Percentiles rank a stretch among this genome's conserved stretches.
phyloP scores from a whole-genome alignment of 1,140 invertebrate genomes.

The Sitodiplosis mosellana region DNA sequence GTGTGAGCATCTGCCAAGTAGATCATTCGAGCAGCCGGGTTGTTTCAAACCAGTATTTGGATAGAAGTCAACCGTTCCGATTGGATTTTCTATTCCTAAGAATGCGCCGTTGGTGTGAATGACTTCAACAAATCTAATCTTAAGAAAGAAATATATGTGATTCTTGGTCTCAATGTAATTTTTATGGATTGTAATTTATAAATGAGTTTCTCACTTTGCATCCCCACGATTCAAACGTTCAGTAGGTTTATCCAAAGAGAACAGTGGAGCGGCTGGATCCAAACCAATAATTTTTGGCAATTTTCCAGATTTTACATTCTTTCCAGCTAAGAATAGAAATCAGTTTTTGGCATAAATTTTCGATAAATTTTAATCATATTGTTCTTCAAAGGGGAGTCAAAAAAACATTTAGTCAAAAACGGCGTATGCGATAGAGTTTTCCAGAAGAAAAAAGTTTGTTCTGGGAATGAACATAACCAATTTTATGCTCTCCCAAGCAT shows the following conservation, averaged over 20 bases:
- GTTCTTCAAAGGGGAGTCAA: no score
- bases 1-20: slow-evolving; percentile 10
- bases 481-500: no score
- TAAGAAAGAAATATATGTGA: slow-evolving; percentile 28
- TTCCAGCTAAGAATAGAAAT: slow-evolving; percentile 6
- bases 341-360: no score
- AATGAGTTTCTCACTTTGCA: slow-evolving; percentile 37
- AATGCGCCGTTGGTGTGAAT: slow-evolving; percentile 8
- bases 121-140: background rate
- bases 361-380: no score
- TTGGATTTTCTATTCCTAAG: slow-evolving; percentile 36
- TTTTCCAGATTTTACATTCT: slow-evolving; percentile 8
- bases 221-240: slow-evolving; percentile 30
- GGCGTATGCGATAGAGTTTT: no score
- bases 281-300: slow-evolving; percentile 13
- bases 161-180: slow-evolving; percentile 27
- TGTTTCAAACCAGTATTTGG: slow-evolving; percentile 22
- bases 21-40: background rate
- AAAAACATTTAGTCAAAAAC: no score
- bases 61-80: slow-evolving; percentile 31
- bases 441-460: no score
- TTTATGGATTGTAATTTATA: slow-evolving; percentile 46
- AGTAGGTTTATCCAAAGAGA: slow-evolving; percentile 10
- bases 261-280: slow-evolving; percentile 30
- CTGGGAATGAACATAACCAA: no score